Base-by-base conservation (phyloP, 2,797 vertebrate genomes). In the Lophura swinhoii region DNA sequence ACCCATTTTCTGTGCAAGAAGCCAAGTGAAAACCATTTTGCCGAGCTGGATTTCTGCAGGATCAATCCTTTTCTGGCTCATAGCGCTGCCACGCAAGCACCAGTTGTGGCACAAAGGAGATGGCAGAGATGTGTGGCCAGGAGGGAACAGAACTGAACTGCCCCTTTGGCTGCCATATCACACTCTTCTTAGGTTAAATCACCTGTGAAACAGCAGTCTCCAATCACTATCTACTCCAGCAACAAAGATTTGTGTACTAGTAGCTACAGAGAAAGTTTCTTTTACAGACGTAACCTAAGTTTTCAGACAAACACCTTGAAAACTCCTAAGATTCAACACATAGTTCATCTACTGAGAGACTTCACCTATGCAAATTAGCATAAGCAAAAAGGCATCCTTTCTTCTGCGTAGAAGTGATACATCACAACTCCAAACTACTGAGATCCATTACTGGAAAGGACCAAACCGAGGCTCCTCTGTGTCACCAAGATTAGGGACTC, bases 201-300 rank as follows among this genome's bases (percentile, higher is more conserved):
- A 95, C 51, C 55, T 87, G 69, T 74, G 66, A 88, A 88, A 85
- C 43, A 82, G 75, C 41, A 77, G 51, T 33, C 35, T 71, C 58
- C 78, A 51, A 12, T 14, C 41, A 68, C 64, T 37, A 17, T 23
- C 37, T 68, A 26, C 59, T 87, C 90, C 78, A 80, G 23, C 64
- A 90, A 44, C n/a, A 82, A 48, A 79, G 10, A 4, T 16, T 16
- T 84, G 10, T 67, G 43, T 31, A 33, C 28, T 14, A 44, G 43
- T 4, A 60, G 39, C 44, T 73, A 78, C 75, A 83, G 29, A 51
- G 83, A 44, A 49, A 37, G 15, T 60, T 76, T 67, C 10, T 21
- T 48, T 85, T 67, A 62, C 17, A 91, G 41, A 5, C 12, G 51
- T 55, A 82, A 59, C 6, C 41, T 64, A 58, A 18, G 46, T 84